These are phyloP conservation scores for Coranthus polyacanthus DNA, from an alignment of 2,797 vertebrate genomes.

Conservation along the genomic window DNA sequence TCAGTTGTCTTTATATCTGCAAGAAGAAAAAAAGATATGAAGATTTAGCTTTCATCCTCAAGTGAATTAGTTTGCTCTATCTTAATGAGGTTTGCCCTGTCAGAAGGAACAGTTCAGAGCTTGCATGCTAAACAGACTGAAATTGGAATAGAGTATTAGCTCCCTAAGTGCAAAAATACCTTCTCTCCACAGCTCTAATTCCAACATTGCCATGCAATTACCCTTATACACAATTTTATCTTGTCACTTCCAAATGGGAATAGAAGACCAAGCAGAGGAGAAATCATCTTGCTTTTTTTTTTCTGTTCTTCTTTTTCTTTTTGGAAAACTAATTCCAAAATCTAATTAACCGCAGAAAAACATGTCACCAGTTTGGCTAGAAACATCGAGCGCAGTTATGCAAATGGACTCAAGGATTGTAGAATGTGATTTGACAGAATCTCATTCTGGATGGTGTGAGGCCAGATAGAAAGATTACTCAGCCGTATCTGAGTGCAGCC, in stretches of 20 bases:
- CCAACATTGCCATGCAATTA: conserved; percentile 68
- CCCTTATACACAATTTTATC: conserved; percentile 68
- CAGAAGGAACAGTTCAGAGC: conserved; percentile 69
- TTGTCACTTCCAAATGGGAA: conserved; percentile 76
- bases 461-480: conserved; percentile 73
- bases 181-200: conserved; percentile 64
- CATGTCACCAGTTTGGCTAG: conserved; percentile 63
- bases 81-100: conserved; percentile 82
- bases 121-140: conserved; percentile 76
- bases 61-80: conserved; percentile 81
- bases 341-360: conserved; percentile 78
- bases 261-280: conserved; percentile 45
- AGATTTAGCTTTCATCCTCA: conserved; percentile 74
- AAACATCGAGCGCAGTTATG: conserved; percentile 71
- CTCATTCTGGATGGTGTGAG: conserved; percentile 68
- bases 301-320: conserved; percentile 27
- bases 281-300: conserved; percentile 43
- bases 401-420: conserved; percentile 62
- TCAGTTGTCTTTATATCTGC: conserved; percentile 72
- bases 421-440: conserved; percentile 73
- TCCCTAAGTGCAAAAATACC: conserved; percentile 65
- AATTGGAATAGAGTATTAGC: conserved; percentile 74
- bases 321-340: conserved; percentile 71
- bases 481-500: conserved; percentile 67
- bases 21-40: conserved; percentile 53